A percentile compares a stretch with the other conserved stretches of the same genome.
These are phyloP conservation scores for Protosalanx chinensis DNA, from an alignment of 2,797 vertebrate genomes.

Conservation along the genomic window DNA sequence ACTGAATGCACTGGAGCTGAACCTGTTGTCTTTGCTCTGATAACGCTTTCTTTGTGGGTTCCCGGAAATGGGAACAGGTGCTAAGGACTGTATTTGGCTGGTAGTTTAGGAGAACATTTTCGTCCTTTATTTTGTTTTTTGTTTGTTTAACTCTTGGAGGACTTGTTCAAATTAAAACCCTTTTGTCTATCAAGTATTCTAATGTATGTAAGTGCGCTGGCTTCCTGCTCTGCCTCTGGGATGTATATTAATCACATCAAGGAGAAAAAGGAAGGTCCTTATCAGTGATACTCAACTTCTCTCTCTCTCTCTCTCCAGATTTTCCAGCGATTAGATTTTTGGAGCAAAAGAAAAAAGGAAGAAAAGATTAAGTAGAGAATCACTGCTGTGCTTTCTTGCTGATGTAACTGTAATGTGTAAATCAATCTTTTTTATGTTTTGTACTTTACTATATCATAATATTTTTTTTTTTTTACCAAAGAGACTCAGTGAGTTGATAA, in stretches of 20 bases:
- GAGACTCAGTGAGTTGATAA: constrained; percentile 42
- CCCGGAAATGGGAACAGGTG: constrained; percentile 5
- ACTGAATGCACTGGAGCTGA: constrained; percentile 52
- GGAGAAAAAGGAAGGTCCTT: constrained; percentile 37
- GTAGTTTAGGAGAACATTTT: background rate
- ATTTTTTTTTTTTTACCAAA: constrained; percentile 54
- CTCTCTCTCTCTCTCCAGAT: constrained; percentile 2
- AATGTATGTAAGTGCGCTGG: constrained; percentile 43
- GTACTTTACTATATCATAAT: constrained; percentile 5
- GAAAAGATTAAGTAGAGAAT: background rate
- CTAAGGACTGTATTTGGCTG: background rate
- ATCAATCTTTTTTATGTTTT: constrained; percentile 29
- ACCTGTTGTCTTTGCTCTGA: constrained; percentile 44
- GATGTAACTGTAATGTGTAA: constrained; percentile 49
- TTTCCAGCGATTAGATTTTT: constrained; percentile 37
- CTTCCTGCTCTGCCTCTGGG: constrained; percentile 15
- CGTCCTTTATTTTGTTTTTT: constrained; percentile 5
- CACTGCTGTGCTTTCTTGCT: constrained; percentile 21
- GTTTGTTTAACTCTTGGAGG: constrained; percentile 28
- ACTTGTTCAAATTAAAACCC: constrained; percentile 46
- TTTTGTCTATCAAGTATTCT: constrained; percentile 50
- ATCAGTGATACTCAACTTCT: constrained; percentile 22
- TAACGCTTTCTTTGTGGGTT: background rate
- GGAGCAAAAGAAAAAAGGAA: constrained; percentile 2
- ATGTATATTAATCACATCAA: constrained; percentile 42